These are phyloP conservation scores for Macropodus opercularis DNA, from an alignment of 2,797 vertebrate species.

Conservation along the genomic window DNA sequence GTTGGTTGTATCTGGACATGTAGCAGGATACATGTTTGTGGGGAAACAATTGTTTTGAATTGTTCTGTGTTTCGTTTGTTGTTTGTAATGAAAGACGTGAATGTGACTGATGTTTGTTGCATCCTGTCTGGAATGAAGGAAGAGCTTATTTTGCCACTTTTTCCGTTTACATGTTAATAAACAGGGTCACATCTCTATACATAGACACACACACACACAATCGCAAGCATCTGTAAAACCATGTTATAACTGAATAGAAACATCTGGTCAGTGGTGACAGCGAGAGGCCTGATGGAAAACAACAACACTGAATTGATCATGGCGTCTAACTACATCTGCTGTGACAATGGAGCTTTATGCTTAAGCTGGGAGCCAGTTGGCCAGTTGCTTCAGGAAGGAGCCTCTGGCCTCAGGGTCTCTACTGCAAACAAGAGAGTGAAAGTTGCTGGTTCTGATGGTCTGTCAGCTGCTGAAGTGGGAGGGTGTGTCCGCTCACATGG, in stretches of 20 bases:
- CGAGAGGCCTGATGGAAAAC: slow-evolving; percentile 22
- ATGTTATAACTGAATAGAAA: slow-evolving; percentile 25
- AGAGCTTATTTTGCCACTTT: too few relatives aligned
- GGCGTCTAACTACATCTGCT: slow-evolving; percentile 26
- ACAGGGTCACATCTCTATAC: too few relatives aligned
- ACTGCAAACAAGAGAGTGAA: slow-evolving; percentile 40
- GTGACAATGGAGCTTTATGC: slow-evolving; percentile 51
- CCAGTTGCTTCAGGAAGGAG: slow-evolving; percentile 27
- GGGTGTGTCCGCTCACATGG: background rate
- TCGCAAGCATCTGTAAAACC: slow-evolving; percentile 15
- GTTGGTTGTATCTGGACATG: too few relatives aligned
- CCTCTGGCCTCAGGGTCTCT: slow-evolving; percentile 41
- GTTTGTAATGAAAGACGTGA: too few relatives aligned
- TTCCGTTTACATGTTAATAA: too few relatives aligned
- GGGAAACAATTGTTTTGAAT: too few relatives aligned
- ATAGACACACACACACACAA: too few relatives aligned
- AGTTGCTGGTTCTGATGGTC: slow-evolving; percentile 1
- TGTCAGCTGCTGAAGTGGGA: slow-evolving; percentile 12
- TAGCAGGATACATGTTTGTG: too few relatives aligned
- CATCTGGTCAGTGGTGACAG: slow-evolving; percentile 36
- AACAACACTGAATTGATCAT: slow-evolving; percentile 46
- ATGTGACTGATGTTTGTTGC: too few relatives aligned
- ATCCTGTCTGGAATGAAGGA: too few relatives aligned
- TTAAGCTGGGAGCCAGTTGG: slow-evolving; percentile 32
- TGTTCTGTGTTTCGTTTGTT: too few relatives aligned